Evolutionary conservation across 2,888 invertebrate species (phyloP).

Genomic region (Scaptomyza flava): DNA sequence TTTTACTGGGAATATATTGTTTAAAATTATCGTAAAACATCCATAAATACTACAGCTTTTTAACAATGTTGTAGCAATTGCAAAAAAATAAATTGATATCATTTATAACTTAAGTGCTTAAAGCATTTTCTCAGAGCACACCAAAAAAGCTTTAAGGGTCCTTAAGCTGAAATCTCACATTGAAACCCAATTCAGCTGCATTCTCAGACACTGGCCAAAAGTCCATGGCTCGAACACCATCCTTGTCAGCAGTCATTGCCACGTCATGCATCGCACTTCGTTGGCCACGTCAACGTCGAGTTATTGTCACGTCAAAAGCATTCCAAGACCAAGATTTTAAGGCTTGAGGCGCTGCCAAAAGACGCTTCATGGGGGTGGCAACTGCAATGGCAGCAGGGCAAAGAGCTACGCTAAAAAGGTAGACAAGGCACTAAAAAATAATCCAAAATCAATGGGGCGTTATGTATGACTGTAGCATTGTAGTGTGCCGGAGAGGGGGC

Average conservation of each 20-base stretch:
- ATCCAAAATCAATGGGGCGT: conserved; percentile 80
- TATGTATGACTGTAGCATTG: conserved; percentile 51
- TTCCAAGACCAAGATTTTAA: conserved; percentile 18
- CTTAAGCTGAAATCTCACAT: conserved; percentile 1
- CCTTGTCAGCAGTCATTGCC: conserved; percentile 4
- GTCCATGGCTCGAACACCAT: neutral
- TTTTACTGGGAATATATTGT: conserved; percentile 1
- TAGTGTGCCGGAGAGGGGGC: neutral
- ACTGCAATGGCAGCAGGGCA: conserved; percentile 11
- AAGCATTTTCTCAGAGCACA: no score
- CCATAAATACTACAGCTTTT: conserved; percentile 9
- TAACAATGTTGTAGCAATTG: no score
- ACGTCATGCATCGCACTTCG: conserved; percentile 42
- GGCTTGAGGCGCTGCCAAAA: conserved; percentile 27
- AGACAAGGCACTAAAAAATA: conserved; percentile 75
- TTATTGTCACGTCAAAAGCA: conserved; percentile 62
- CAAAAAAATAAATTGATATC: neutral
- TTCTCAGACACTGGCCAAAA: neutral
- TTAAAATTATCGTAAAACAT: conserved; percentile 1
- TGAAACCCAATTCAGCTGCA: conserved; percentile 8
- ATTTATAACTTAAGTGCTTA: no score
- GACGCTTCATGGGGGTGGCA: conserved; percentile 6
- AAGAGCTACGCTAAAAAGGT: conserved; percentile 62
- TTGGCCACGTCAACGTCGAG: conserved; percentile 43
- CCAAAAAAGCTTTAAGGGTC: neutral